Base-by-base conservation (phyloP, 2,113 vertebrate species). In the Notothenia rossii region DNA sequence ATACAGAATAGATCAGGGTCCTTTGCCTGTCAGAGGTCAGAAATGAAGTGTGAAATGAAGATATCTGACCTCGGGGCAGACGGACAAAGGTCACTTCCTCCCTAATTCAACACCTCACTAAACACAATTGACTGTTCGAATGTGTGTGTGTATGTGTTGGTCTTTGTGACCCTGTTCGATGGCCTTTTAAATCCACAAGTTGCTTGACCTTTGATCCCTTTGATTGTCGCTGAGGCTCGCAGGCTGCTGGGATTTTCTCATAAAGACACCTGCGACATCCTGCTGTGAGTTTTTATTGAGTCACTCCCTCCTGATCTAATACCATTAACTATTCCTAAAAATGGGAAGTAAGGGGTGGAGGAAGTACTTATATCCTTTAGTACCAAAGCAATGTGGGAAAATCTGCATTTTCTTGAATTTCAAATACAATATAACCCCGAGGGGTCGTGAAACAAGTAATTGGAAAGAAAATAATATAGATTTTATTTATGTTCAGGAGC, bases 51-150 rank as follows among this genome's bases (percentile, higher is more conserved):
- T 63, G 75, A 79, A 72, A 84, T 77, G 50, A 84, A 77, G 77
- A 84, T 75, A 22, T 72, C 20, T 89, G 90, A 91, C 88, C 87
- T 86, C 10, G 15, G 79, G 91, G 79, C 82, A 83, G 11, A 56
- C 5, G 70, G 82, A 93, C 90, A 93, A 92, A 86, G 86, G 84
- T 86, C 88, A 91, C 81, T 83, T 94, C 91, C 88, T 83, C 77
- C 29, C 72, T 81, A 69, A 88, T 87, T 90, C 85, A 83, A 66
- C 81, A 78, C 59, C 64, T 82, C 76, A 59, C 58, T 2, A 53
- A 61, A 62, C 71, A 79, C 56, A 60, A 86, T 79, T 82, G 78
- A 85, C 55, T 48, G 15, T 68, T 61, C 83, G 58, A 68, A 66
- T 46, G 79, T 73, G 71, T 73, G 71, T 17, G 49, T 50, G 77